Evolutionary conservation across 2,113 vertebrate species (phyloP).

Genomic region (Peromyscus leucopus): DNA sequence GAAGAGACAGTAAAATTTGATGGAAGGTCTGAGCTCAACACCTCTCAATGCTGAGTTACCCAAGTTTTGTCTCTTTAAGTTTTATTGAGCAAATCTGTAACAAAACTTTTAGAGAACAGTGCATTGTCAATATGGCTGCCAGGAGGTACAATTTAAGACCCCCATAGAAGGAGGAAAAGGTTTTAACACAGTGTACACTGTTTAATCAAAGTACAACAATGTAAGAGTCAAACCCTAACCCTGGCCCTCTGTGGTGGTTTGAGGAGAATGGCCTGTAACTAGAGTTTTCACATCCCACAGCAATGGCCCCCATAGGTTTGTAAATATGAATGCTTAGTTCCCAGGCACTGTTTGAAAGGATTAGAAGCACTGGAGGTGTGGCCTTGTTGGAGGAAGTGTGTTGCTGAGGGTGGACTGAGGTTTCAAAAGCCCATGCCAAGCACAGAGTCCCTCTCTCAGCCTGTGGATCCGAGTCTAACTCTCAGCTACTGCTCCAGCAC

Average conservation of each 20-base stretch:
- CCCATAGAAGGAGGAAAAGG: neutral
- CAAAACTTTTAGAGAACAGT: constrained; percentile 20
- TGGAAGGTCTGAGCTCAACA: neutral
- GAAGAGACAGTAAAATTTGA: constrained; percentile 32
- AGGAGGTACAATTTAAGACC: neutral
- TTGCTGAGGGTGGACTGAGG: neutral
- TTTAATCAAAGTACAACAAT: neutral
- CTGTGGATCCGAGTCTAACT: neutral
- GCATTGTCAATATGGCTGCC: neutral
- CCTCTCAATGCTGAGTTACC: neutral
- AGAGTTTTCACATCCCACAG: too few species aligned
- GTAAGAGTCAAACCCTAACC: neutral
- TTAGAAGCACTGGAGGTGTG: neutral
- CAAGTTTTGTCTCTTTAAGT: constrained; percentile 47
- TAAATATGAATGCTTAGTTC: neutral
- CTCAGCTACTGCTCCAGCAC: neutral
- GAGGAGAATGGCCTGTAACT: neutral
- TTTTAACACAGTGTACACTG: neutral
- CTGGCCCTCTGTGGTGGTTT: neutral
- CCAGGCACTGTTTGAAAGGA: neutral
- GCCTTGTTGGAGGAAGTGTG: neutral
- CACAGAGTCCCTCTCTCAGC: neutral
- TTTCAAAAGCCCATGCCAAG: neutral
- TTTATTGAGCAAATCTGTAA: constrained; percentile 7
- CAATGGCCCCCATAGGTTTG: too few species aligned